These are phyloP conservation scores for Trachymyrmex cornetzi DNA, from an alignment of 1,140 invertebrate genomes.

Conservation along the genomic window DNA sequence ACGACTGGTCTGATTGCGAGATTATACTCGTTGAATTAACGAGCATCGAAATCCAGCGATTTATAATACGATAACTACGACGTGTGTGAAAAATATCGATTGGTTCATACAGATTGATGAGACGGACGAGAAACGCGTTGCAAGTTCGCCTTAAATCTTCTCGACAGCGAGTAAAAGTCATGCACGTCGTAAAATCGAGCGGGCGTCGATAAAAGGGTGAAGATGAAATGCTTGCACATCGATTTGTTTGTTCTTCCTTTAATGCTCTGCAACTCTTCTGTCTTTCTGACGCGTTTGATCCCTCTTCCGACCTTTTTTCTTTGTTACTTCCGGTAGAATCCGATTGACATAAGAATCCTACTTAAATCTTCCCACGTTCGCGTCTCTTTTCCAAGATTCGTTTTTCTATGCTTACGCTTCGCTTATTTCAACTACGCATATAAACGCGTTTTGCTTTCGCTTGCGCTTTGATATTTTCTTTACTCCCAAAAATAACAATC, in stretches of 20 bases:
- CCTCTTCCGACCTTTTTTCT: constrained; percentile 72
- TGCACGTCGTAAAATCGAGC: constrained; percentile 53
- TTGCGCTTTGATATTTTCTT: constrained; percentile 14
- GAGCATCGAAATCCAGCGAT: constrained; percentile 32
- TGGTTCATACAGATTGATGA: constrained; percentile 45
- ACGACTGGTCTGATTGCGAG: not conserved
- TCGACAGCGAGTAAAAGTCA: constrained; percentile 44
- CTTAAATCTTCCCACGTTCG: constrained; percentile 71
- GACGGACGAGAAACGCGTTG: constrained; percentile 50
- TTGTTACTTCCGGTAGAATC: constrained; percentile 78
- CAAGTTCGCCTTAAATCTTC: constrained; percentile 52
- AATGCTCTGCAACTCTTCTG: constrained; percentile 65
- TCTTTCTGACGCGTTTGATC: constrained; percentile 71
- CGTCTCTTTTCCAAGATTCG: constrained; percentile 55
- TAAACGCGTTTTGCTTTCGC: constrained; percentile 1
- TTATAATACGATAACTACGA: constrained; percentile 52
- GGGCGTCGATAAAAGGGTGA: constrained; percentile 65
- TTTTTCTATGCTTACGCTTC: constrained; percentile 49
- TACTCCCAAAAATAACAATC: not conserved
- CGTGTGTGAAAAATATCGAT: constrained; percentile 52
- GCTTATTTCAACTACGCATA: constrained; percentile 32
- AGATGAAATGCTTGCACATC: constrained; percentile 83
- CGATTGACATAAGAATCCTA: constrained; percentile 79
- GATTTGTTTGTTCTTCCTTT: constrained; percentile 82
- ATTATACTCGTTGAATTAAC: constrained; percentile 37